Base-by-base conservation (phyloP, 2,113 vertebrate genomes). In the Archocentrus centrarchus region DNA sequence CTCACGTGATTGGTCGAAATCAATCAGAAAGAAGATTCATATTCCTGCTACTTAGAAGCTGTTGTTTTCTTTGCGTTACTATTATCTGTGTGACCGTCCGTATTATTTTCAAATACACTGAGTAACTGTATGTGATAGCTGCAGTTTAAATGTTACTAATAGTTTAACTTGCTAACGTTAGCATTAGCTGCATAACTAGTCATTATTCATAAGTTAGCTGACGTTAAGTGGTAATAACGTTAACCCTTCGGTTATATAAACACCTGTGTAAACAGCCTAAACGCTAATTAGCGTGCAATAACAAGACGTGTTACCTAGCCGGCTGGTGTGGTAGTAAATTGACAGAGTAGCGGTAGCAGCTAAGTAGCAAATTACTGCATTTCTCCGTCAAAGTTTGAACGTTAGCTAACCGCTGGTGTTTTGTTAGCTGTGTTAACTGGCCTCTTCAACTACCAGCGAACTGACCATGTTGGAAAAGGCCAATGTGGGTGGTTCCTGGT, bases 361-460 rank as follows among this genome's bases (percentile, higher is more conserved):
- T 77, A 83, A 86, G 84, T 90, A 81, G 58, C 80, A 24, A 83
- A 66, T 80, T 22, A 41, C 70, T 63, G 50, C 78, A 70, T 60
- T 53, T 89, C 55, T 80, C 82, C 88, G 86, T 94, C 92, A 94
- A 95, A 95, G 91, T 95, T 94, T 93, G 84, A 82, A 91, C 83
- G 79, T 53, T 83, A 88, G 93, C 92, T 88, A 78, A 79, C 7
- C n/a, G 93, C 87, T 91, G 88, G 76, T 85, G 81, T 88, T 88
- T 84, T 55, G 90, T 90, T 91, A 85, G 86, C 88, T 39, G 2
- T 82, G 63, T 82, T 64, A 53, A 85, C 76, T 86, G 84, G 66
- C 79, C 66, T 85, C 76, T 79, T 76, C 59, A 20, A 39, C 9
- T 30, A 50, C 68, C 83, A 59, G 68, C 76, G 13, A 37, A 62